These are phyloP conservation scores for Diorhabda carinulata DNA, from an alignment of 1,140 invertebrate genomes.

Conservation along the genomic window DNA sequence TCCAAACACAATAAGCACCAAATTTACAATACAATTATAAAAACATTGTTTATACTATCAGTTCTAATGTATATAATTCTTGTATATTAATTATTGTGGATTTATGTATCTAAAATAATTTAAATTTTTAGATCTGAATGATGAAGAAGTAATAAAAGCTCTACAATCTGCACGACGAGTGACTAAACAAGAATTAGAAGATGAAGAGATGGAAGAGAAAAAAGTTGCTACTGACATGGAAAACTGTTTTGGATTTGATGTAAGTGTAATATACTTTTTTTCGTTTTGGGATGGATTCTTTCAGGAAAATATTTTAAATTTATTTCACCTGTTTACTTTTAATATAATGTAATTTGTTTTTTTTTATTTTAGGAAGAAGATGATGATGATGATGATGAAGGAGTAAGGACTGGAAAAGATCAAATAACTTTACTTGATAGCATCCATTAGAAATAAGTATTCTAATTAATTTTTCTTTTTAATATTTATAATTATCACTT, in stretches of 20 bases:
- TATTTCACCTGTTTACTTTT: neutral
- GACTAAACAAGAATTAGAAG: conserved; percentile 43
- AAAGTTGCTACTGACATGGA: conserved; percentile 64
- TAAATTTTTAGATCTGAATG: conserved; percentile 39
- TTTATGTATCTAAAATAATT: neutral
- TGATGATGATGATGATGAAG: too few species aligned
- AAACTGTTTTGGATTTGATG: conserved; percentile 84
- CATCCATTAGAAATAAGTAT: too few species aligned
- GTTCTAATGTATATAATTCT: neutral
- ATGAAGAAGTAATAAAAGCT: conserved; percentile 45
- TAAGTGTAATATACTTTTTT: conserved; percentile 42
- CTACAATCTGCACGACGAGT: conserved; percentile 40
- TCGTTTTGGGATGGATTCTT: neutral
- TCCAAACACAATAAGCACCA: neutral
- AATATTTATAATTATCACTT: too few species aligned
- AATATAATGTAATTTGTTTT: neutral
- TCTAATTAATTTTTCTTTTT: too few species aligned
- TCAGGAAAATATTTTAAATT: neutral
- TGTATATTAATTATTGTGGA: neutral
- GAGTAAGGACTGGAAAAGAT: too few species aligned
- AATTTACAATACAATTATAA: neutral
- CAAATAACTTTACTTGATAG: too few species aligned
- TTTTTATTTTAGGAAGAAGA: conserved; percentile 1
- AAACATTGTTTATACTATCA: neutral
- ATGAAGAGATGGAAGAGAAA: conserved; percentile 46